phyloP scores from a whole-genome alignment of 2,113 vertebrate genomes.

The Dasyurus viverrinus region DNA sequence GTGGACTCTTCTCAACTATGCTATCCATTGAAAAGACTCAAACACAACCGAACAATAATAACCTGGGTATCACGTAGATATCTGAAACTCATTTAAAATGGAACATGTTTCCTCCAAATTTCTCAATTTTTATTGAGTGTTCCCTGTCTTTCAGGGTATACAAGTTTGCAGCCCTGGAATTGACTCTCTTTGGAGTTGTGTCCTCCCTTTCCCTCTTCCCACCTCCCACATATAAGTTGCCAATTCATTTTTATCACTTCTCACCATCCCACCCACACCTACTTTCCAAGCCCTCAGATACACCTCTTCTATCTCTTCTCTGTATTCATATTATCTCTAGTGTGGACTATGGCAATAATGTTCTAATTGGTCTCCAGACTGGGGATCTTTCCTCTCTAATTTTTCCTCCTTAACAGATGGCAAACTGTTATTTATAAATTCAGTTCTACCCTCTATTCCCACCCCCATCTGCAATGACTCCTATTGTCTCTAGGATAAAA shows the following conservation, averaged over 20 bases:
- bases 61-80: neutral
- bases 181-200: too few species aligned
- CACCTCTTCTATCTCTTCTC: too few species aligned
- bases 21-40: neutral
- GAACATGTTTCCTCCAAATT: neutral
- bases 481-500: neutral
- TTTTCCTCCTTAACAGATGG: neutral
- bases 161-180: too few species aligned
- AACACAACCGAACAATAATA: neutral
- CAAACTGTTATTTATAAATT: neutral
- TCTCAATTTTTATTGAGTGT: neutral
- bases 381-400: neutral
- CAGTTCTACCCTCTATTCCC: neutral
- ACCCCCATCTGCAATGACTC: neutral
- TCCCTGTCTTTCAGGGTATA: neutral
- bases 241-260: too few species aligned
- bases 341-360: neutral
- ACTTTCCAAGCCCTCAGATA: too few species aligned
- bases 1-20: too few species aligned
- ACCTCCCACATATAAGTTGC: too few species aligned
- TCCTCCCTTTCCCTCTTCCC: too few species aligned
- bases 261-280: too few species aligned
- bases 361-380: neutral
- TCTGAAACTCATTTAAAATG: neutral
- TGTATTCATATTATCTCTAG: neutral